Base-by-base conservation (phyloP, 2,113 vertebrate genomes). In the Phalacrocorax brasilianus region DNA sequence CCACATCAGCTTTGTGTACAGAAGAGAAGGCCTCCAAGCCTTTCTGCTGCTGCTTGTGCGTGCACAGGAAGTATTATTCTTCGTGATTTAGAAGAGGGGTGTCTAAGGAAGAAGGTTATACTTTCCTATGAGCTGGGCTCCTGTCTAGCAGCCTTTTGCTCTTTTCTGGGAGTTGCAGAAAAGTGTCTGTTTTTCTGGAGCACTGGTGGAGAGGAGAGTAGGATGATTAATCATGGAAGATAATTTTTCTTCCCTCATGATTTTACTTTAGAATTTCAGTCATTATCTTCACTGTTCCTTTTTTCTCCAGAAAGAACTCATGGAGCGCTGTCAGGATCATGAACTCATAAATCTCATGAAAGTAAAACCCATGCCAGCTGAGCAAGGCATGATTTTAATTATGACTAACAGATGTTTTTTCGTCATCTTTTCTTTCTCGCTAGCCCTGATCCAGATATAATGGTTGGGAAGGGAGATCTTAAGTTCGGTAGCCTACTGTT, bases 271-370 rank as follows among this genome's bases (percentile, higher is more conserved):
- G 56, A 71, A 81, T 93, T 92, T 93, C 52, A 55, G 28, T 91
- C 27, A 59, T 66, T 79, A 42, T 80, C 5, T 21, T 92, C 27
- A 11, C 38, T 80, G 42, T 72, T 88, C n/a, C 30, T 72, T 89
- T 94, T 87, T 89, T 42, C 38, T 92, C 33, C 61, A 87, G 86
- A 81, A 96, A 44, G 61, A 91, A 30, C 70, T 96, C 80, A 78
- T 44, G 40, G 81, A 78, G 65, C 79, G 84, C 80, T 96, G 89
- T 97, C 89, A 91, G 84, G 61, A 89, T 96, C 89, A 79, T 52
- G 59, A 84, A 63, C 59, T 96, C 74, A 38, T 35, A 81, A 87
- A 91, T 81, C 56, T 85, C 58, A 45, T 79, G 58, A 65, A 95
- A 96, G 33, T 75, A 68, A 88, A 96, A 79, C 49, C 66, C 0